A percentile compares a stretch with the other conserved stretches of the same genome.
phyloP scores from a whole-genome alignment of 1,140 invertebrate genomes.

The Trichoplusia ni region DNA sequence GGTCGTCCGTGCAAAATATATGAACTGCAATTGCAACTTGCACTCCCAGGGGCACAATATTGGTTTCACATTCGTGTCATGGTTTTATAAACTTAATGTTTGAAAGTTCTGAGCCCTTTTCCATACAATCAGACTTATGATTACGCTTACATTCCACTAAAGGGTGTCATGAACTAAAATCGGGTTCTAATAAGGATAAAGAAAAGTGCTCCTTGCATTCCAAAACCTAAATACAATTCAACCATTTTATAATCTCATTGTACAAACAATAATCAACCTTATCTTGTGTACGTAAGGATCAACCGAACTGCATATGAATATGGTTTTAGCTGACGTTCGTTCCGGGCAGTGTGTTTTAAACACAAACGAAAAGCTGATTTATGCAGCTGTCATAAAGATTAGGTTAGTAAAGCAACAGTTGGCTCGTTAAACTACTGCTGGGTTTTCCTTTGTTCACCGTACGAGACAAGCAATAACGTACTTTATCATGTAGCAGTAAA shows the following conservation, averaged over 20 bases:
- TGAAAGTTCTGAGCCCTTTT: neutral
- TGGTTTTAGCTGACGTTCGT: neutral
- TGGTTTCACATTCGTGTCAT: too few species aligned
- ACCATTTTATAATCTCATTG: slow-evolving; percentile 6
- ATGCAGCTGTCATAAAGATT: neutral
- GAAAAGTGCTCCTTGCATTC: slow-evolving; percentile 57
- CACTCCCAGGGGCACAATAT: too few species aligned
- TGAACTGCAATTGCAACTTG: too few species aligned
- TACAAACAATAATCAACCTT: neutral
- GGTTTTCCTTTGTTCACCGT: neutral
- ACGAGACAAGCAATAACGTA: neutral
- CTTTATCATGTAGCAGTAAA: neutral
- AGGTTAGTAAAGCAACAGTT: neutral
- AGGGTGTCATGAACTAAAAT: neutral
- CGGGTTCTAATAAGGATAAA: slow-evolving; percentile 39
- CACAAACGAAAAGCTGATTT: neutral
- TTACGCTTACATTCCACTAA: neutral
- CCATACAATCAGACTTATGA: neutral
- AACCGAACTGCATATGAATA: neutral
- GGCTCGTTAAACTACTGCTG: neutral
- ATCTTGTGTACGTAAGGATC: neutral
- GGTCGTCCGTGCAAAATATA: too few species aligned
- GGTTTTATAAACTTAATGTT: neutral
- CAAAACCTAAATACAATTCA: slow-evolving; percentile 42
- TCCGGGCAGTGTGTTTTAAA: neutral